phyloP scores from a whole-genome alignment of 2,888 invertebrate species.

The Mechanitis mazaeus region DNA sequence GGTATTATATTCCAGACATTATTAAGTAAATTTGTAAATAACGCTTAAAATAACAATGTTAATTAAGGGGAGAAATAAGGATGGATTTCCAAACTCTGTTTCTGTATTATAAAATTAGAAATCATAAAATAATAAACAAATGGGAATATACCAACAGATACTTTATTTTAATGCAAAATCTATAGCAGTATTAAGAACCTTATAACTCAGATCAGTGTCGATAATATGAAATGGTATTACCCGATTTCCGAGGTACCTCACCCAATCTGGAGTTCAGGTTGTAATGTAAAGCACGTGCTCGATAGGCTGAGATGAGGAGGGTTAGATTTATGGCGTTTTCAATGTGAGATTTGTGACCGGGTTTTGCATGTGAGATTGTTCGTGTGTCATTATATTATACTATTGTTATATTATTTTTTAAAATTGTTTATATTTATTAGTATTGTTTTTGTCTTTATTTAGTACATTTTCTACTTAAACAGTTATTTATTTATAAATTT shows the following conservation, averaged over 20 bases:
- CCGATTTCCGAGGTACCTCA: conserved; percentile 5
- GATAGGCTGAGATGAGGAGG: conserved; percentile 15
- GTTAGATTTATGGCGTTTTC: conserved; percentile 14
- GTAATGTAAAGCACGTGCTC: conserved; percentile 16
- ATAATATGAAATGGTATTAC: conserved; percentile 6
- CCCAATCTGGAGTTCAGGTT: conserved; percentile 13
- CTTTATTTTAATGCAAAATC: neutral
- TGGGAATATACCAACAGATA: neutral
- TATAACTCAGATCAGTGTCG: conserved; percentile 5
- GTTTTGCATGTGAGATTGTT: neutral
- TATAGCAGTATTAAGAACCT: neutral
- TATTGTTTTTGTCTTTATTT: too few relatives aligned
- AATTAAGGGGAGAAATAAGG: neutral
- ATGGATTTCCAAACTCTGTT: too few relatives aligned
- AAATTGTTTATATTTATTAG: too few relatives aligned
- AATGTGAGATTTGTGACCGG: conserved; percentile 13
- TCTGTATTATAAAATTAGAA: neutral
- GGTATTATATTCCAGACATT: too few relatives aligned
- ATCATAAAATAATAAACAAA: too few relatives aligned
- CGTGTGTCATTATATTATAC: conserved; percentile 1
- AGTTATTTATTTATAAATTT: too few relatives aligned
- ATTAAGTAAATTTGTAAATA: too few relatives aligned
- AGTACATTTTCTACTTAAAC: too few relatives aligned
- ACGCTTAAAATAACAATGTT: too few relatives aligned
- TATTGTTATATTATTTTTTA: neutral